Evolutionary conservation across 2,888 invertebrate genomes (phyloP).

Genomic region (Amphipoea oculea): DNA sequence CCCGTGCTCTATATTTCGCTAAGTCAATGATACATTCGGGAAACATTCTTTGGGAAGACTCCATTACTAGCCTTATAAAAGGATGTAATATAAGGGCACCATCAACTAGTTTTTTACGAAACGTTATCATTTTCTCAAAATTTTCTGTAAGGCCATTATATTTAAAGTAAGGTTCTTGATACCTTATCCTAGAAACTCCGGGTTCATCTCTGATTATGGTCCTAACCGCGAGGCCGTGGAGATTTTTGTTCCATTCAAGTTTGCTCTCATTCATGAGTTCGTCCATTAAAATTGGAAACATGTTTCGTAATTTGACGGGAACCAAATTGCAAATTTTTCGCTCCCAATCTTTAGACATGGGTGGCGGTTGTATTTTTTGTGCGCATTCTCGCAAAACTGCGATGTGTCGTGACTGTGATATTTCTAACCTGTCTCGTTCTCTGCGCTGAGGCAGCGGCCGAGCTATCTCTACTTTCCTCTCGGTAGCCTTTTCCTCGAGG

Average conservation of each 20-base stretch:
- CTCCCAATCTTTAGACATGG: conserved; percentile 92
- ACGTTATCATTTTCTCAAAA: conserved; percentile 90
- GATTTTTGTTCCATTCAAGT: conserved; percentile 90
- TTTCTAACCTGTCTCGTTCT: conserved; percentile 86
- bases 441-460: conserved; percentile 76
- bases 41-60: conserved; percentile 87
- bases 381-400: conserved; percentile 90
- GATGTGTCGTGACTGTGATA: conserved; percentile 88
- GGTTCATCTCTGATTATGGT: conserved; percentile 91
- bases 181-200: conserved; percentile 87
- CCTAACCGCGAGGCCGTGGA: conserved; percentile 92
- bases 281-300: conserved; percentile 89
- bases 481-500: conserved; percentile 83
- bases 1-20: conserved; percentile 83
- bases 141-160: conserved; percentile 91
- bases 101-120: conserved; percentile 89
- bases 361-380: conserved; percentile 90
- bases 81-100: conserved; percentile 91
- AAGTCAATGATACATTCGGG: conserved; percentile 90
- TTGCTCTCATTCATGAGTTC: conserved; percentile 90
- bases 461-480: conserved; percentile 82
- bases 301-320: conserved; percentile 88
- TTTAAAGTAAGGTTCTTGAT: conserved; percentile 90
- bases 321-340: conserved; percentile 91
- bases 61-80: conserved; percentile 91